Conservation (phyloP, 2,797 vertebrate species). For the Microchirus variegatus region DNA sequence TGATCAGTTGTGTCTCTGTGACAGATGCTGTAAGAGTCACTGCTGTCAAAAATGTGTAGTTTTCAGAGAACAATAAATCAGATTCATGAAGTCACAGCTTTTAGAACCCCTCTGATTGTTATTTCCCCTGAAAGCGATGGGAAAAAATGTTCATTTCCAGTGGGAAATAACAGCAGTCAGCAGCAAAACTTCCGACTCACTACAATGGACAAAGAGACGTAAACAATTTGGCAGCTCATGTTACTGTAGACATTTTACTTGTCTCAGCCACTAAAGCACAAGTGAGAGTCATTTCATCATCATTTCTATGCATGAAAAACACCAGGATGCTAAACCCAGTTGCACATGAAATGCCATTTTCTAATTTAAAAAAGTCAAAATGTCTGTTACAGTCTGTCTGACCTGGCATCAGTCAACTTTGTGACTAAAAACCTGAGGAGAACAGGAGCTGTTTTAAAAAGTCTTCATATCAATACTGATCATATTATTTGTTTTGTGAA, state of each 20-base stretch:
- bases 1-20: too few relatives aligned
- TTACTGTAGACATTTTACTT: neutral
- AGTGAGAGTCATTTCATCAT: constrained; percentile 6
- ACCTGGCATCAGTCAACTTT: neutral
- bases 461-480: too few relatives aligned
- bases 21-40: too few relatives aligned
- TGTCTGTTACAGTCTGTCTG: neutral
- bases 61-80: too few relatives aligned
- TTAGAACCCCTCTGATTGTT: too few relatives aligned
- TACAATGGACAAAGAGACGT: neutral
- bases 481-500: too few relatives aligned
- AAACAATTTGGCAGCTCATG: neutral
- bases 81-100: too few relatives aligned
- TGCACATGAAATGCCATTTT: constrained; percentile 7
- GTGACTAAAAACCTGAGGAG: too few relatives aligned
- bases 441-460: too few relatives aligned
- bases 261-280: neutral
- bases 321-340: neutral
- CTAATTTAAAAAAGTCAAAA: neutral
- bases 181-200: neutral
- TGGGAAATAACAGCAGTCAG: neutral
- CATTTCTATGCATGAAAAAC: neutral
- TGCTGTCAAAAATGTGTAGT: too few relatives aligned
- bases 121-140: too few relatives aligned
- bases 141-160: neutral